phyloP scores from a whole-genome alignment of 2,113 vertebrate genomes.

The Oncorhynchus clarkii region DNA sequence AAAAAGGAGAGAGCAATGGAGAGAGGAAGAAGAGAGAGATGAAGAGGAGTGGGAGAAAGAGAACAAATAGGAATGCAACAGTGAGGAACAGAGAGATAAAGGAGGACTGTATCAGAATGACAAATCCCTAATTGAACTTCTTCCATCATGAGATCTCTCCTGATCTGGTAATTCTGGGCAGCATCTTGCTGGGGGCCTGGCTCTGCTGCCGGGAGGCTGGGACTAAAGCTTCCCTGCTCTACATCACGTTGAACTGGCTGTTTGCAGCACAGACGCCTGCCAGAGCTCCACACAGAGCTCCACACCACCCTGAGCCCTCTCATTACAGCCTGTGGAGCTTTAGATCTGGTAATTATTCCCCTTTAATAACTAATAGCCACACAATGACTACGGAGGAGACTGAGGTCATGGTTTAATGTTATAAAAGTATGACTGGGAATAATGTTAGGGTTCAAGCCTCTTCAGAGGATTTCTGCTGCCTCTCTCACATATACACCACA shows the following conservation, averaged over 20 bases:
- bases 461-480: not conserved
- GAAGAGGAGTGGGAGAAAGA: not conserved
- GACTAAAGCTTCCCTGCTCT: conserved; percentile 17
- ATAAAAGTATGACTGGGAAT: too few relatives aligned
- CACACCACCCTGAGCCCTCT: conserved; percentile 38
- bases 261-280: conserved; percentile 36
- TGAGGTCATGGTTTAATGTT: not conserved
- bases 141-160: conserved; percentile 60
- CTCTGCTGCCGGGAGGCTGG: conserved; percentile 50
- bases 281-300: conserved; percentile 52
- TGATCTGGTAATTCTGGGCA: conserved; percentile 65
- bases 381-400: conserved; percentile 44
- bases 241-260: not conserved
- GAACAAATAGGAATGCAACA: not conserved
- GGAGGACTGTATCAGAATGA: conserved; percentile 40
- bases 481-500: too few relatives aligned
- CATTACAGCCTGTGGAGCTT: conserved; percentile 55
- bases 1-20: not conserved
- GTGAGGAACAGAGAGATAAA: not conserved
- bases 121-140: conserved; percentile 46
- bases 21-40: not conserved
- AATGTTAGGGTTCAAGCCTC: not conserved
- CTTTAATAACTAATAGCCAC: not conserved
- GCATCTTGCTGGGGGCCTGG: conserved; percentile 52
- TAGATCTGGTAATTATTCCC: conserved; percentile 52